Conservation (phyloP, 2,797 vertebrate species). For the Heteromormyrus szaboi region DNA sequence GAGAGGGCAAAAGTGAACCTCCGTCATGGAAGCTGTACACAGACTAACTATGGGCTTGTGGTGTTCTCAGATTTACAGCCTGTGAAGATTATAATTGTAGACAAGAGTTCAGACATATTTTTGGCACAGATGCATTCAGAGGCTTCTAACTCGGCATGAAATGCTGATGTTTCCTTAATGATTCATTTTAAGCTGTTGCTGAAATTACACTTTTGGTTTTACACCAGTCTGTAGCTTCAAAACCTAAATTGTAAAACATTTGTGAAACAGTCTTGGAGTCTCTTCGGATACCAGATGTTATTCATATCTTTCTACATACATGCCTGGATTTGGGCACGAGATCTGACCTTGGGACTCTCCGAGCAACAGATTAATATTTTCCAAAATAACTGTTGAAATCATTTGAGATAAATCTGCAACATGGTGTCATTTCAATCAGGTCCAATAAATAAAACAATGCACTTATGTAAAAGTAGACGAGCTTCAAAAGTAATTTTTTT, state of each 20-base stretch:
- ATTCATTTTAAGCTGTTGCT: background rate
- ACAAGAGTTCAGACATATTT: conserved; percentile 5
- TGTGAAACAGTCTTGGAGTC: background rate
- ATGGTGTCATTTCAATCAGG: background rate
- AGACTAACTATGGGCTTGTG: background rate
- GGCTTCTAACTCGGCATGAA: background rate
- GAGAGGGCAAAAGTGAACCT: background rate
- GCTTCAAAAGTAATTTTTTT: background rate
- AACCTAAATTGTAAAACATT: conserved; percentile 1
- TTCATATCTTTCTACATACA: background rate
- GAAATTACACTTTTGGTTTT: conserved; percentile 4
- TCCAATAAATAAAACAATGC: background rate
- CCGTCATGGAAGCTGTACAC: background rate
- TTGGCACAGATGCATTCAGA: background rate
- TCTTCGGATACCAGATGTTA: background rate
- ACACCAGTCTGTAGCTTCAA: background rate
- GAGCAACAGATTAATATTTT: conserved; percentile 9
- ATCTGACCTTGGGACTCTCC: background rate
- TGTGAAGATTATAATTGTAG: background rate
- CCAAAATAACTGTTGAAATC: background rate
- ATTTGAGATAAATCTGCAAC: conserved; percentile 4
- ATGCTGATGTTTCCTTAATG: background rate
- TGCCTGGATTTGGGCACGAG: background rate
- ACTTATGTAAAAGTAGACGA: background rate
- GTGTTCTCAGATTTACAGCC: background rate